Evolutionary conservation across 2,888 invertebrate species (phyloP), one percentile per base, ranked within the genome.

Genomic region (Epirrita christyi): DNA sequence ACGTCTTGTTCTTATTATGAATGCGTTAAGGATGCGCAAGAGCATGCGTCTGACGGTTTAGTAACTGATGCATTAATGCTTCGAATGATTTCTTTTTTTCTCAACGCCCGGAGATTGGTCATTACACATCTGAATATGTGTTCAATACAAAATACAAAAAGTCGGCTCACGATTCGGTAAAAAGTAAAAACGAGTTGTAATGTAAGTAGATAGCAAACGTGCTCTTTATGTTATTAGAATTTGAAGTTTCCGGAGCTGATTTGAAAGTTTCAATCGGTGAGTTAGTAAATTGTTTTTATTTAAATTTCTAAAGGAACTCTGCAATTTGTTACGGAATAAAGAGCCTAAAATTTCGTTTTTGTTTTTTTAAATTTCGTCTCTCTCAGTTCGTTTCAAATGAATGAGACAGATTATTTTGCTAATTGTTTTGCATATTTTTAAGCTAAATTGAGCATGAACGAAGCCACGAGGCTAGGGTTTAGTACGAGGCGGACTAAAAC

Each of bases 51-150:
- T 80, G 86, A 86, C 86, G 90, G 88, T 90, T 92, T 91, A 90
- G 90, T 90, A 88, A 88, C 87, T 86, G 88, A 89, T 89, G 91
- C 91, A 90, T 92, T 90, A 89, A 90, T 89, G 85, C 83, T 72
- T 81, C 82, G 81, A 86, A 86, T 85, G 84, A 83, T 84, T 66
- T 73, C 75, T 83, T 86, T 85, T 86, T 85, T 85, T 76, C 83
- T 76, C 81, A 68, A 80, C 84, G 85, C 85, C 83, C 86, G 88
- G 88, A 89, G 91, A 90, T 90, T 88, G 89, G 87, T 88, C 89
- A 88, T 88, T 88, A 89, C 89, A 85, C 85, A 90, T 90, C 86
- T 91, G 91, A 91, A 90, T 90, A 88, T 89, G 86, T 86, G 85
- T 82, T 85, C 83, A 81, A 75, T 75, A 86, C 82, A 85, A 88